These are phyloP conservation scores for Nasonia longicornis DNA, from an alignment of 1,140 invertebrate species.

Conservation along the genomic window DNA sequence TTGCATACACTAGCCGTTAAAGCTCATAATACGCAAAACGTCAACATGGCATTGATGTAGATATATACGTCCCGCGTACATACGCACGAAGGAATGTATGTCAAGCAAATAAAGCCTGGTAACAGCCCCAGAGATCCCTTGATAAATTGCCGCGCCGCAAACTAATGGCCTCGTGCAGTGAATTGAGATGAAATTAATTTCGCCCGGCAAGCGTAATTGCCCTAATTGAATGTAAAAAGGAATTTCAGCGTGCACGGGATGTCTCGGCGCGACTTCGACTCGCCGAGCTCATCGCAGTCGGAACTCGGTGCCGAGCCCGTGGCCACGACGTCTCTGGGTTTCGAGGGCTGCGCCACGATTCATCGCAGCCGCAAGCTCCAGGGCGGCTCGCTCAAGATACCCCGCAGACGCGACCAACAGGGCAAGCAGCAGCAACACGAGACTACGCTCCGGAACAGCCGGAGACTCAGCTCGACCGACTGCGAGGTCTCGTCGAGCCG, in stretches of 20 bases:
- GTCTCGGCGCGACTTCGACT: background rate
- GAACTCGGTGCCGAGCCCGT: constrained; percentile 29
- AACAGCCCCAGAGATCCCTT: too few species aligned
- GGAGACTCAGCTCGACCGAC: background rate
- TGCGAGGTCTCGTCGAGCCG: background rate
- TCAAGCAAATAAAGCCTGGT: too few species aligned
- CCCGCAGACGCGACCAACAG: constrained; percentile 42
- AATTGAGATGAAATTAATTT: too few species aligned
- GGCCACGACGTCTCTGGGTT: constrained; percentile 33
- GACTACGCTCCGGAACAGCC: background rate
- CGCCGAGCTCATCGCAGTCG: constrained; percentile 34
- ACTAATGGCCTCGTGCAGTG: too few species aligned
- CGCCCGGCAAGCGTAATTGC: too few species aligned
- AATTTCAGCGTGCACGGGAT: constrained; percentile 34
- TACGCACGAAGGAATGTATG: too few species aligned
- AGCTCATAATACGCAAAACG: too few species aligned
- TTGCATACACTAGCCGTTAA: too few species aligned
- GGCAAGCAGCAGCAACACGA: constrained; percentile 24
- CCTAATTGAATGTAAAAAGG: background rate
- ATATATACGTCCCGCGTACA: too few species aligned
- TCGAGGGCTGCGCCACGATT: constrained; percentile 33
- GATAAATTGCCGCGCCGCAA: too few species aligned
- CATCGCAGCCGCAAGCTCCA: constrained; percentile 44
- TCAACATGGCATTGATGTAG: too few species aligned
- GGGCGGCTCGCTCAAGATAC: constrained; percentile 54